Percentiles rank a stretch among this genome's conserved stretches.
Evolutionary conservation across 2,888 invertebrate species (phyloP).

Genomic region (Criorhina ranunculi): DNA sequence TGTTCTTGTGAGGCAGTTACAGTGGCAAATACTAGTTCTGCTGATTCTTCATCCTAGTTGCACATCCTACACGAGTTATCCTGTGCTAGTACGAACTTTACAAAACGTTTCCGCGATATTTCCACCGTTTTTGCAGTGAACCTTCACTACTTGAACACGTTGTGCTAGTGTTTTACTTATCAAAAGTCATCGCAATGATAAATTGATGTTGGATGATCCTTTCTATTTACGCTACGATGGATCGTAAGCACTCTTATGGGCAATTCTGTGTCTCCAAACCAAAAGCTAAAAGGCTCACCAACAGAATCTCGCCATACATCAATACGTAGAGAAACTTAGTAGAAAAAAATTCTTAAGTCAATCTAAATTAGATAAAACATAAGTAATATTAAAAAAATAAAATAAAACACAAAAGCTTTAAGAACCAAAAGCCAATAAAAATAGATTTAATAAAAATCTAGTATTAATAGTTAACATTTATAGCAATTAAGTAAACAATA

Average conservation of each 20-base stretch:
- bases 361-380: constrained; percentile 42
- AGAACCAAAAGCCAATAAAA: constrained; percentile 73
- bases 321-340: constrained; percentile 18
- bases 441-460: constrained; percentile 70
- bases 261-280: neutral
- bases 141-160: no score
- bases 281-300: neutral
- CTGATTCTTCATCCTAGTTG: no score
- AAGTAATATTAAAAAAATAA: constrained; percentile 47
- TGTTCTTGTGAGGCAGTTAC: no score
- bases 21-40: no score
- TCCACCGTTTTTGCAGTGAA: no score
- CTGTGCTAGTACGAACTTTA: no score
- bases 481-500: constrained; percentile 72
- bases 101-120: no score
- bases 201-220: no score
- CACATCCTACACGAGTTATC: no score
- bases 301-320: constrained; percentile 7
- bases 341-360: constrained; percentile 32
- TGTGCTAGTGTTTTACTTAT: no score
- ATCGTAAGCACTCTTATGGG: neutral
- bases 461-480: constrained; percentile 75
- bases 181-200: no score
- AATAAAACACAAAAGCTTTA: constrained; percentile 63
- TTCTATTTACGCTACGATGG: no score